Evolutionary conservation across 1,140 invertebrate species (phyloP).

Genomic region (Tribolium castaneum): DNA sequence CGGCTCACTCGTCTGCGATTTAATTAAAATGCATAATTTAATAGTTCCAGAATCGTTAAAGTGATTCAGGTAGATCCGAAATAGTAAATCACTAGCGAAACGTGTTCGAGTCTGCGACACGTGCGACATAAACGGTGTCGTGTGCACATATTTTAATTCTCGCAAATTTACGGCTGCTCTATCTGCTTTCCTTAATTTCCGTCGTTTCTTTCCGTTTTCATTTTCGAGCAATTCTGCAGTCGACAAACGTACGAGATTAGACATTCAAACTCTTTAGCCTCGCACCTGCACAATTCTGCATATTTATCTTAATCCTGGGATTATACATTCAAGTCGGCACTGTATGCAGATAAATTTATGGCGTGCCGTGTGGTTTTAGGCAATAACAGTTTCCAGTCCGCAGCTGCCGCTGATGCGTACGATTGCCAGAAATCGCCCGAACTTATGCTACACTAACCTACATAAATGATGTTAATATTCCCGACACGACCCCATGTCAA

Average conservation of each 20-base stretch:
- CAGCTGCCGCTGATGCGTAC: slow-evolving; percentile 27
- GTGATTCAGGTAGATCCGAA: not conserved
- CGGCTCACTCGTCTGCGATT: not conserved
- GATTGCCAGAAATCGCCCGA: slow-evolving; percentile 20
- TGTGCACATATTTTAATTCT: slow-evolving; percentile 45
- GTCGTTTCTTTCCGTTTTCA: slow-evolving; percentile 45
- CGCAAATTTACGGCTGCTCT: slow-evolving; percentile 36
- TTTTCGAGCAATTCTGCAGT: slow-evolving; percentile 39
- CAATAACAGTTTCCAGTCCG: slow-evolving; percentile 27
- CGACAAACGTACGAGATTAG: slow-evolving; percentile 29
- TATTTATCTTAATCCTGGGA: slow-evolving; percentile 39
- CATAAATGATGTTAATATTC: slow-evolving; percentile 31
- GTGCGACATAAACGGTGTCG: slow-evolving; percentile 38
- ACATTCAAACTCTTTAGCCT: slow-evolving; percentile 10
- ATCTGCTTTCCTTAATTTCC: slow-evolving; percentile 45
- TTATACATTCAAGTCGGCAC: slow-evolving; percentile 13
- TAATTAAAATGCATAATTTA: slow-evolving; percentile 34
- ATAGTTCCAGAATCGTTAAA: not conserved
- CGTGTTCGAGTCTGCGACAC: slow-evolving; percentile 38
- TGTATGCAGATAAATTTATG: slow-evolving; percentile 25
- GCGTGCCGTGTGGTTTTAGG: slow-evolving; percentile 15
- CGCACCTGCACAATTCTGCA: slow-evolving; percentile 36
- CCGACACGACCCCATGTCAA: slow-evolving; percentile 16
- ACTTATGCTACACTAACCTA: slow-evolving; percentile 25
- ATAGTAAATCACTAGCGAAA: slow-evolving; percentile 33